A percentile compares a stretch with the other conserved stretches of the same genome.
Evolutionary conservation across 2,888 invertebrate species (phyloP).

Genomic region (Agrotis segetum): DNA sequence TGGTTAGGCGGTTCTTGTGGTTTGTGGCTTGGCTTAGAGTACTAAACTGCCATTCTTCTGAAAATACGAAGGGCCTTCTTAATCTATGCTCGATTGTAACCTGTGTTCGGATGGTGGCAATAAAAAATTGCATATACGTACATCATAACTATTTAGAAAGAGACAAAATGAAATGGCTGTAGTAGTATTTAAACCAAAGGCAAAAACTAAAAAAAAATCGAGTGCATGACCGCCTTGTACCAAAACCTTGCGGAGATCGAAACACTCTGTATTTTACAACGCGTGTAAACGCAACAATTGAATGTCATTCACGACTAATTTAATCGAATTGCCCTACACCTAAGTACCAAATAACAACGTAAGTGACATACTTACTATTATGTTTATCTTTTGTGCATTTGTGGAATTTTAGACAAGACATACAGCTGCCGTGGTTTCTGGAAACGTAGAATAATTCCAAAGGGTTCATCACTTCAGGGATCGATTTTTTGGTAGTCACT

Average conservation of each 20-base stretch:
- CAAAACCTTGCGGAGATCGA: background rate
- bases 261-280: conserved; percentile 41
- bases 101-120: no score
- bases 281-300: conserved; percentile 57
- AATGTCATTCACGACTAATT: conserved; percentile 65
- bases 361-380: conserved; percentile 54
- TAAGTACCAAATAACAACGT: conserved; percentile 50
- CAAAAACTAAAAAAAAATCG: background rate
- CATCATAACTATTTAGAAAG: no score
- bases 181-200: background rate
- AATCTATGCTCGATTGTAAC: no score
- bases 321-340: conserved; percentile 66
- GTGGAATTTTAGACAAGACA: background rate
- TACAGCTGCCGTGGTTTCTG: background rate
- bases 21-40: background rate
- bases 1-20: background rate
- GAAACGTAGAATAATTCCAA: background rate
- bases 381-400: conserved; percentile 24
- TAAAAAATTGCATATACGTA: no score
- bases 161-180: background rate
- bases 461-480: background rate
- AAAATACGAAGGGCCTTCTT: background rate
- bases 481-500: background rate
- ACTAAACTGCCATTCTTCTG: background rate
- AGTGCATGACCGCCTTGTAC: no score